phyloP scores from a whole-genome alignment of 2,888 invertebrate species.

The Hydroisotoma schaefferi region DNA sequence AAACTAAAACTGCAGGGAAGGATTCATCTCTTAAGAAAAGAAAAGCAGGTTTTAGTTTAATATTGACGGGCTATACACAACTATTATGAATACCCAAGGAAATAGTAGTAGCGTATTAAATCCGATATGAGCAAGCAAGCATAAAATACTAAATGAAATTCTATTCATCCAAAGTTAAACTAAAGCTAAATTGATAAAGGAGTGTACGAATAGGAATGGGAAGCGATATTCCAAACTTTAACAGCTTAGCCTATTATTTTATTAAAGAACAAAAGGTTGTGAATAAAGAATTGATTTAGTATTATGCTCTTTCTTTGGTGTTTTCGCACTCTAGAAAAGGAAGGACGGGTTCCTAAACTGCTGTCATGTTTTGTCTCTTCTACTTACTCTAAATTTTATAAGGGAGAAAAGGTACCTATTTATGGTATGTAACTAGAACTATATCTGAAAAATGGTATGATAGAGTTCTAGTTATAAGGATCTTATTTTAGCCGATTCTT shows the following conservation, averaged over 20 bases:
- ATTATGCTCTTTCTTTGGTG: slow-evolving; percentile 29
- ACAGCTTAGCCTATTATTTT: neutral
- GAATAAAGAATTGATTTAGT: slow-evolving; percentile 35
- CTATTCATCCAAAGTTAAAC: neutral
- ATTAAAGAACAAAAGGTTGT: neutral
- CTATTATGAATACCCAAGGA: no score
- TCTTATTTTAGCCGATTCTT: neutral
- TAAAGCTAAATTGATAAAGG: no score
- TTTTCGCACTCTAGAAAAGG: slow-evolving; percentile 30
- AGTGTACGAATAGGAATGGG: neutral
- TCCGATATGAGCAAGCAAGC: neutral
- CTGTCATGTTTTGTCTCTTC: slow-evolving; percentile 34
- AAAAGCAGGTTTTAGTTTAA: neutral
- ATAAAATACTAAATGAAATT: no score
- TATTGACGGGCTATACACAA: neutral
- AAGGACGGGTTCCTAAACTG: slow-evolving; percentile 32
- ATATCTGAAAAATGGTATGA: no score
- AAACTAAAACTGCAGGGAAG: neutral
- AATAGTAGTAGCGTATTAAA: neutral
- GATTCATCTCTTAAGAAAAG: no score
- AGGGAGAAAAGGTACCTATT: neutral
- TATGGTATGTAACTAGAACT: no score
- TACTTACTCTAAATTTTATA: slow-evolving; percentile 16
- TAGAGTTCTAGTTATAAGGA: no score
- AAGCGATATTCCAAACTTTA: neutral